A percentile compares a stretch with the other conserved stretches of the same genome.
Conservation (phyloP, 2,797 vertebrate species). For the Mormyrops attenuatus region DNA sequence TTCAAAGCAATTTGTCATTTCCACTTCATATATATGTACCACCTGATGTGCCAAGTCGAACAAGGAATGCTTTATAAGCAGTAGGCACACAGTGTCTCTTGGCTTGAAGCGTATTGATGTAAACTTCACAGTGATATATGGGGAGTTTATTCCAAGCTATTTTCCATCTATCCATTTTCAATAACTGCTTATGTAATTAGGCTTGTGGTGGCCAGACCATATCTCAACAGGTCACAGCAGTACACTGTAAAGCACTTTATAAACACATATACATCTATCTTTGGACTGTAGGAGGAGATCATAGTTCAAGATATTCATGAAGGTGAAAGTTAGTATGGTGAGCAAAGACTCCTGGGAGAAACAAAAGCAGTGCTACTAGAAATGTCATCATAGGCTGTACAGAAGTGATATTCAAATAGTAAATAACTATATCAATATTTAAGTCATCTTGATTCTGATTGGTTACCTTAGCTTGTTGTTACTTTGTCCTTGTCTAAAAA, state of each 20-base stretch:
- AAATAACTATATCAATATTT: neutral
- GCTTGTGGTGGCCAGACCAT: neutral
- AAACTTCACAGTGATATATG: conserved; percentile 1
- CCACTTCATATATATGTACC: neutral
- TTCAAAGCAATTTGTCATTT: neutral
- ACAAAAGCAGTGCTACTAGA: neutral
- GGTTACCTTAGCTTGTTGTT: neutral
- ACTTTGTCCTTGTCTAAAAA: neutral
- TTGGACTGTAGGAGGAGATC: neutral
- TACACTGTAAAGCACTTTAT: neutral
- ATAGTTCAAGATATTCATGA: neutral
- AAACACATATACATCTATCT: neutral
- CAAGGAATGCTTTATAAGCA: neutral
- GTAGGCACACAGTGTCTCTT: neutral
- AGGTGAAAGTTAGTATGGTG: neutral
- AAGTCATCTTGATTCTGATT: neutral
- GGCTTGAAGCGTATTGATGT: conserved; percentile 4
- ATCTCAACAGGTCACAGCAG: neutral
- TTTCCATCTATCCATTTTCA: neutral
- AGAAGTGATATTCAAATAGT: neutral
- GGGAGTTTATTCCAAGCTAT: neutral
- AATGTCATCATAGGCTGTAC: neutral
- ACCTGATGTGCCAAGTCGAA: neutral
- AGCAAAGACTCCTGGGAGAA: neutral
- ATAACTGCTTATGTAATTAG: neutral